Conservation (phyloP, 2,797 vertebrate species). For the Antrozous pallidus region DNA sequence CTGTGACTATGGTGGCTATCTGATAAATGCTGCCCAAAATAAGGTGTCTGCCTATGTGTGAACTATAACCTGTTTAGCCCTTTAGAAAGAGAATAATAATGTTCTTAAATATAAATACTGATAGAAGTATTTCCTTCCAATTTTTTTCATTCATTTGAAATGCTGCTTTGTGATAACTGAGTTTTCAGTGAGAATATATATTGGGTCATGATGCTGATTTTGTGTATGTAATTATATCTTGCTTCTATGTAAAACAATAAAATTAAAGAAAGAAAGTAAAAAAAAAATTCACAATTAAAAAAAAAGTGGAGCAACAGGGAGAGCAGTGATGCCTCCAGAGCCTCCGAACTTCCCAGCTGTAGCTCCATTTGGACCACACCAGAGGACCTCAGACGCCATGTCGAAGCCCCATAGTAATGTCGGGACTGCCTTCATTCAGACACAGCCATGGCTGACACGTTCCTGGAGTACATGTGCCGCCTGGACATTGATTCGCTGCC, state of each 20-base stretch:
- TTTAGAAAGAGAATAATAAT: background rate
- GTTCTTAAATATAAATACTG: slow-evolving; percentile 15
- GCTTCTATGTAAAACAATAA: background rate
- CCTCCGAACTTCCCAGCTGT: too few species aligned
- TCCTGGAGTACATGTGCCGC: too few species aligned
- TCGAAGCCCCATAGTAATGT: too few species aligned
- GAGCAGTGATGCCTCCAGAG: too few species aligned
- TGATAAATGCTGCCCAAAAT: background rate
- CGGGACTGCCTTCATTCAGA: too few species aligned
- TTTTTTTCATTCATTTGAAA: background rate
- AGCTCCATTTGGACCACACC: too few species aligned
- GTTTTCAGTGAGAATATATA: background rate
- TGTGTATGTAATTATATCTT: background rate
- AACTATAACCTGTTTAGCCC: background rate
- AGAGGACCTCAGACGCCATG: too few species aligned
- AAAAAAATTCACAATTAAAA: background rate
- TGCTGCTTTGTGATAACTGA: background rate
- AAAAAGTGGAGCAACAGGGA: too few species aligned
- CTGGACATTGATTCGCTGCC: too few species aligned
- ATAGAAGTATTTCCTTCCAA: background rate
- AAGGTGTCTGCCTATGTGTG: background rate
- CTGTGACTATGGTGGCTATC: background rate
- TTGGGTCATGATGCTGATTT: background rate
- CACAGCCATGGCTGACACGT: too few species aligned
- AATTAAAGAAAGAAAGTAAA: background rate